Base-by-base conservation (phyloP, 2,797 vertebrate species). In the Darevskia mixta region DNA sequence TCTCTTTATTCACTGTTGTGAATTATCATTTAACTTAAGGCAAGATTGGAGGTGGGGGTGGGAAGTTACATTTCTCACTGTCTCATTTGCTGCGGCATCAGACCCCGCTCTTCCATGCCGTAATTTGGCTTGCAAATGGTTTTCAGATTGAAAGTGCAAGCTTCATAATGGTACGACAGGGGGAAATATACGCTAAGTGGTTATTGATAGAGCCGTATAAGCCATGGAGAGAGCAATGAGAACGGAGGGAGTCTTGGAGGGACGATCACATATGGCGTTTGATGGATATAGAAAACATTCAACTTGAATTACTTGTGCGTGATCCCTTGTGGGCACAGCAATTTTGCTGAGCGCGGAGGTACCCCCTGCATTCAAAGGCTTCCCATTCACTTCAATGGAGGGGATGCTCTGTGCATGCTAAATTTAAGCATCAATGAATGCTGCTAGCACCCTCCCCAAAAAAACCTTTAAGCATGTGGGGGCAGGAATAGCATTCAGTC, bases 11-110 rank as follows among this genome's bases (percentile, higher is more conserved):
- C 94, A 92, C 94, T 0, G 85, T 94, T 95, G 93, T 93, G 93
- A 95, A 90, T 94, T 94, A 93, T 94, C 94, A 94, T 90, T 89
- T 89, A 85, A 94, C 91, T 94, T 90, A 92, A 91, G 93, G 93
- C 86, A 92, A 91, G 43, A 91, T 80, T 90, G 35, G 81, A 49
- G 61, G 89, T 92, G 87, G 93, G 89, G 91, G 11, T 8, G 17
- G 10, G 3, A 32, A 80, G n/a, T 92, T 90, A 10, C 66, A 86
- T 94, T 93, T 92, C 88, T 93, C 64, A 83, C 91, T 88, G 90
- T 90, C 92, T 90, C 77, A 71, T 89, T 55, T 55, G 49, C 95
- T 85, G 61, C 85, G 91, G 81, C 15, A 0, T 91, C 91, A 92
- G 85, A 64, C 87, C 88, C 87, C 89, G 58, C 89, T 90, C 79